Base-by-base conservation (phyloP, 1,140 invertebrate species). In the Zeugodacus cucurbitae region DNA sequence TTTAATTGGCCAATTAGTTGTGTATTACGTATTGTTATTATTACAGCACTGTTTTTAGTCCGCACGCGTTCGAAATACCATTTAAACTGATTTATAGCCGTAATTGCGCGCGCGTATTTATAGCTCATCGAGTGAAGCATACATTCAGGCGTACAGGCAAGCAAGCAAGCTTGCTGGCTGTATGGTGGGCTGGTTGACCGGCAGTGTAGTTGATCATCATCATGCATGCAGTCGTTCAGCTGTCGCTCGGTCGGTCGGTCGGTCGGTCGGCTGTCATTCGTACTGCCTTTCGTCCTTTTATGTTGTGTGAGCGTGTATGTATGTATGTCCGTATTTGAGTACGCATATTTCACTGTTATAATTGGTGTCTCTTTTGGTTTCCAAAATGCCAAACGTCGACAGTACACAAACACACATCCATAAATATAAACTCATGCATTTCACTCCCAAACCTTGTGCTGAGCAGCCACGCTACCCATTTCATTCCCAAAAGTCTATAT, bases 51-150 rank as follows among this genome's bases (percentile, higher is more conserved):
- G 5, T 70, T n/a, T 70, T 17, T 74, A 70, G 32, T 41, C 85
- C 54, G 29, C 17, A 59, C 91, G 91, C 90, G 89, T 90, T 88
- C 88, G 89, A 89, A 90, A 92, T 88, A 90, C 92, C 89, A 87
- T 90, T 90, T 90, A 74, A 89, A 93, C 92, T 93, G 92, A 92
- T 91, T 90, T 82, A 87, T 88, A 88, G 89, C 90, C 89, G 90
- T 91, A 89, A 89, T 88, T 89, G 74, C 54, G 89, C 88, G 86
- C 90, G 89, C 88, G 87, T 93, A 92, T 93, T 93, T 91, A 91
- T 87, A 88, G 85, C 57, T 4, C n/a, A 82, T 17, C n/a, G 22
- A 82, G 22, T 26, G 41, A 26, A 26, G 74, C 74, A 82, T 82
- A 82, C 74, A 48, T 48, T 82, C 41, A 82, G 74, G 74, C 74